Conservation (phyloP, 2,797 vertebrate genomes). For the Remorina albescens region DNA sequence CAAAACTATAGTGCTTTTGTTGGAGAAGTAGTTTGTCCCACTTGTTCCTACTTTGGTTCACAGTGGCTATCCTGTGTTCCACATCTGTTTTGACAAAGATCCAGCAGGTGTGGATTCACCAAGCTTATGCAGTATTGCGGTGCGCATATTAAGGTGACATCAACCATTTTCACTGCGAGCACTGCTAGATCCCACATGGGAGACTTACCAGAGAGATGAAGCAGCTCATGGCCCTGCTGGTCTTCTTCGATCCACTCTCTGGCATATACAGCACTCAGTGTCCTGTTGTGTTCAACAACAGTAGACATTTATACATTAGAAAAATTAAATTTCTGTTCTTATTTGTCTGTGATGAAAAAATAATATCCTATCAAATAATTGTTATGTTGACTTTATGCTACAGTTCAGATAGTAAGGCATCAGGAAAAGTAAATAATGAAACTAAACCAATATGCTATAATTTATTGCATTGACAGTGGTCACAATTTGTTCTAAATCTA, state of each 20-base stretch:
- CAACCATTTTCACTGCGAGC: not conserved
- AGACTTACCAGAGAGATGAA: constrained; percentile 12
- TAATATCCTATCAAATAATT: not conserved
- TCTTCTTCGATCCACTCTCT: not conserved
- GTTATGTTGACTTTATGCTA: not conserved
- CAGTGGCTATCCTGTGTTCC: not conserved
- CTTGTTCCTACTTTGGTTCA: not conserved
- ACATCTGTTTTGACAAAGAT: not conserved
- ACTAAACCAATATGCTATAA: not conserved
- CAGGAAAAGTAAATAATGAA: not conserved
- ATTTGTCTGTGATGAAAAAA: not conserved
- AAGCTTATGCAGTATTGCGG: not conserved
- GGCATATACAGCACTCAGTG: too few species aligned
- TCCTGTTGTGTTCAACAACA: too few species aligned
- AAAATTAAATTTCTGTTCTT: too few species aligned
- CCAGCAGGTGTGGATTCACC: too few species aligned
- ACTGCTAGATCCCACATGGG: not conserved
- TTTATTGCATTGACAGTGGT: not conserved
- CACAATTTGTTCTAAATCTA: not conserved
- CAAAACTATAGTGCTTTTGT: not conserved
- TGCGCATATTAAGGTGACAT: not conserved
- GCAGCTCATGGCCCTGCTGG: not conserved
- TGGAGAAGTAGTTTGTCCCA: constrained; percentile 4
- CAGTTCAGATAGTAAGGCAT: too few species aligned
- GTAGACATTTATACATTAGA: too few species aligned